Evolutionary conservation across 1,140 invertebrate genomes (phyloP), one percentile per base, ranked within the genome.

Genomic region (Pomacea maculata): DNA sequence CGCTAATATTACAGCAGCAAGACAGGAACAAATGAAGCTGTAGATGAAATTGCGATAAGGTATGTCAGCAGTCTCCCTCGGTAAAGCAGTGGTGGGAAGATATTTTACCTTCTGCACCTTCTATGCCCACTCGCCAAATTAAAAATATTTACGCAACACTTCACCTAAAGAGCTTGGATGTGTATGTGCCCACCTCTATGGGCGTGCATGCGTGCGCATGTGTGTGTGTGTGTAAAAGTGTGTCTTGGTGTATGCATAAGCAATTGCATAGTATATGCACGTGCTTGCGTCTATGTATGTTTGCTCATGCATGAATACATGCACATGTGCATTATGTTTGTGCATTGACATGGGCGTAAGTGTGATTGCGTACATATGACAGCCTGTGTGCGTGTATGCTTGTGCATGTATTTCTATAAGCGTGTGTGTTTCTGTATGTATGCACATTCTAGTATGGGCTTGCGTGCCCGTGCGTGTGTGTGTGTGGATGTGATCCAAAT

Each of bases 211-310:
- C 34, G 34, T 1, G 2, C 45, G 6, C 25, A 45, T n/a, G 68
- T 71, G 68, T 71, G 68, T 73, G n/a, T n/a, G 68, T 71, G 68
- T 71, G 68, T 73, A 17, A 45, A 52, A 17, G 19, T 52, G 34
- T 61, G 5, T n/a, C 1, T 75, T 5, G 1, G 12, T 75, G 73
- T n/a, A 54, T 75, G 73, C 57, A 55, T 75, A 54, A 55, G 73
- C 57, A 54, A 54, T 34, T 75, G 73, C 57, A n/a, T 75, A 54
- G 25, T 75, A 54, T 75, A 54, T 25, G 73, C 1, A 55, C 14
- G 73, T 75, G 73, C 55, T 45, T 75, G 73, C 57, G 73, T 75
- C 7, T 75, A 54, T 75, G 73, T 75, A 55, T 75, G 73, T 75
- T 54, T 61, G 57, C 57, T 4, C 57, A 17, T 17, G 57, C 57